Evolutionary conservation across 2,888 invertebrate genomes (phyloP).

Genomic region (Caenorhabditis sulstoni): DNA sequence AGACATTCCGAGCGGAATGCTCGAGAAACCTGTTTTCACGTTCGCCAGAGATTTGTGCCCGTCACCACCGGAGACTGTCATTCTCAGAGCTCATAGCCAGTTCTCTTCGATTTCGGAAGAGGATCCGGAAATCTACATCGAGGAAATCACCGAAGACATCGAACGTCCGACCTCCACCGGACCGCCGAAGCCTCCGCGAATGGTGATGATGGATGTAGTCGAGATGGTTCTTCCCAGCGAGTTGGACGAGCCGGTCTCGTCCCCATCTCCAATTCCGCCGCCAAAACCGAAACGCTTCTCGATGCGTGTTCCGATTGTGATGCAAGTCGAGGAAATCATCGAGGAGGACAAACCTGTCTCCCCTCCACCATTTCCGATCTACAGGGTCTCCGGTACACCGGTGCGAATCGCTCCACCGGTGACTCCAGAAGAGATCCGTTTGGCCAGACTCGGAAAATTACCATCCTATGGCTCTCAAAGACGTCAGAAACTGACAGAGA

Average conservation of each 20-base stretch:
- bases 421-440: conserved; percentile 36
- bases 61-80: conserved; percentile 8
- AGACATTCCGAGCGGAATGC: no score
- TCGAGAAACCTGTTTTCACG: no score
- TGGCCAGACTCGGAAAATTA: conserved; percentile 40
- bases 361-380: neutral
- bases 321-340: conserved; percentile 35
- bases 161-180: neutral
- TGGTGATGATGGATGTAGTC: conserved; percentile 41
- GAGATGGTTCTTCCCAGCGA: conserved; percentile 31
- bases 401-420: conserved; percentile 44
- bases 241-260: neutral
- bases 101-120: neutral
- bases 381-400: conserved; percentile 21
- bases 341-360: conserved; percentile 6
- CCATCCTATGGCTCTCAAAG: conserved; percentile 11
- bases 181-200: conserved; percentile 20
- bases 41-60: conserved; percentile 4
- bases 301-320: conserved; percentile 31
- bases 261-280: conserved; percentile 34
- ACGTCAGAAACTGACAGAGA: neutral
- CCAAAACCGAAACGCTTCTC: conserved; percentile 42
- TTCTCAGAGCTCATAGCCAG: no score
- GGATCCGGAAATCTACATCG: conserved; percentile 36
- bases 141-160: conserved; percentile 27